A percentile compares a stretch with the other conserved stretches of the same genome.
Evolutionary conservation across 2,113 vertebrate genomes (phyloP).

Genomic region (Pedionomus torquatus): DNA sequence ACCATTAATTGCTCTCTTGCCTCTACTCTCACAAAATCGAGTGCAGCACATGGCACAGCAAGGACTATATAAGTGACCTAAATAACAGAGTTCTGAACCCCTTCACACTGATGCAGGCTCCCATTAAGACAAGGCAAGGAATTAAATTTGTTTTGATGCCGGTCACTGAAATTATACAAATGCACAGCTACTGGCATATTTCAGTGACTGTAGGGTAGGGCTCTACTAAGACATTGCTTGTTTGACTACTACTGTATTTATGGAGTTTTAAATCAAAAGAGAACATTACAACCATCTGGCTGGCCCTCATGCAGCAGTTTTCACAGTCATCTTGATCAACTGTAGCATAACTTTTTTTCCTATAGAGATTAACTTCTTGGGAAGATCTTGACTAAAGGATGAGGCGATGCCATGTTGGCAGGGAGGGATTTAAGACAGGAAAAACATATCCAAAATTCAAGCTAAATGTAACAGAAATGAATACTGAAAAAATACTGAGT

Average conservation of each 20-base stretch:
- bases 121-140: not conserved
- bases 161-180: not conserved
- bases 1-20: not conserved
- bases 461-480: not conserved
- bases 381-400: not conserved
- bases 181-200: fast-evolving
- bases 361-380: not conserved
- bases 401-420: not conserved
- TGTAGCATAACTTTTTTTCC: not conserved
- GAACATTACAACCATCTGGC: fast-evolving
- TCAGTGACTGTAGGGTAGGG: not conserved
- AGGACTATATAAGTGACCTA: not conserved
- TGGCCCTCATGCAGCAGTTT: not conserved
- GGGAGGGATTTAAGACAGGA: not conserved
- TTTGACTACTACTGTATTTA: not conserved
- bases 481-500: not conserved
- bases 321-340: fast-evolving
- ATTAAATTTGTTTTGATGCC: not conserved
- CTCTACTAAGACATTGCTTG: not conserved
- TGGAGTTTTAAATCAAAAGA: not conserved
- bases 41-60: not conserved
- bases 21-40: not conserved
- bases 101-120: not conserved
- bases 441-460: not conserved
- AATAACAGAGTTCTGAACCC: not conserved